phyloP scores from a whole-genome alignment of 2,888 invertebrate genomes.

The Drosophila melanosoma region DNA sequence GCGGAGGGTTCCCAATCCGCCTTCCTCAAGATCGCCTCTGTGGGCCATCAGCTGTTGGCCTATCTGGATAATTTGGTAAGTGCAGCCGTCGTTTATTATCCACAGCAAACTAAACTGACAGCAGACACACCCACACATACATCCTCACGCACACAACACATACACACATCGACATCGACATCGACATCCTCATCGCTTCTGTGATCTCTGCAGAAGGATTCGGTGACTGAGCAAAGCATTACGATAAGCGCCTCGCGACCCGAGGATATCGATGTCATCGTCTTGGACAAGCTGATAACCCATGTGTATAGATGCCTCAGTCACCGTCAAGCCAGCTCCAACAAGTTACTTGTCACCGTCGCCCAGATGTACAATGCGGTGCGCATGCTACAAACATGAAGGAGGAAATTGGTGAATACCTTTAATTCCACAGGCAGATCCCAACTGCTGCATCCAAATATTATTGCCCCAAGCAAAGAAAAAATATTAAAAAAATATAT shows the following conservation, averaged over 20 bases:
- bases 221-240: slow-evolving; percentile 48
- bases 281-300: slow-evolving; percentile 84
- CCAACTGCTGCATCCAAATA: slow-evolving; percentile 18
- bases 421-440: slow-evolving; percentile 36
- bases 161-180: not conserved
- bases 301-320: slow-evolving; percentile 84
- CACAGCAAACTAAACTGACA: slow-evolving; percentile 50
- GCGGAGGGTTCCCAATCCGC: slow-evolving; percentile 87
- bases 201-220: slow-evolving; percentile 51
- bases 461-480: slow-evolving; percentile 13
- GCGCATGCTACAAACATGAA: slow-evolving; percentile 73
- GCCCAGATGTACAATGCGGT: slow-evolving; percentile 86
- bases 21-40: slow-evolving; percentile 89
- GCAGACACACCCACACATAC: slow-evolving; percentile 6
- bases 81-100: slow-evolving; percentile 67
- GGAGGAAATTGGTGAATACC: not conserved
- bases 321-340: slow-evolving; percentile 77
- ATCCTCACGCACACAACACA: slow-evolving; percentile 5
- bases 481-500: not conserved
- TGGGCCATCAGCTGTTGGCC: slow-evolving; percentile 91
- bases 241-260: slow-evolving; percentile 80
- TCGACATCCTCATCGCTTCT: not conserved
- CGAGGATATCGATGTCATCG: slow-evolving; percentile 79
- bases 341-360: slow-evolving; percentile 84
- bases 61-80: slow-evolving; percentile 90